Conservation (phyloP, 2,113 vertebrate species). For the Opisthocomus hoazin region DNA sequence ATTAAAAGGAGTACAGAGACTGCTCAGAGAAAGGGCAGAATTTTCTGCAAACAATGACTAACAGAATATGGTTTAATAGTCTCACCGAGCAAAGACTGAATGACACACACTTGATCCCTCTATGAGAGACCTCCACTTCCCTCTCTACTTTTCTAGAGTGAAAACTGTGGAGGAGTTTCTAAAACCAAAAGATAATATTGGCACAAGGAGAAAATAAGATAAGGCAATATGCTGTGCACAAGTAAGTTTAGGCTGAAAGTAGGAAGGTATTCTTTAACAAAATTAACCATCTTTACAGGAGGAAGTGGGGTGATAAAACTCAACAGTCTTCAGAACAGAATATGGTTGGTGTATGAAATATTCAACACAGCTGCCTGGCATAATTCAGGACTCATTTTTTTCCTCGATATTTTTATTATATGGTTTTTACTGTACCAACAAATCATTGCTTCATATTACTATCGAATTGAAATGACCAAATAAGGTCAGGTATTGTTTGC, state of each 20-base stretch:
- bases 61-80: background rate
- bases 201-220: background rate
- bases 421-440: background rate
- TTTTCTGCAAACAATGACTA: constrained; percentile 36
- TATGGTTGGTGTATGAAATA: background rate
- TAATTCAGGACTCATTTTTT: background rate
- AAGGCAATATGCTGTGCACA: background rate
- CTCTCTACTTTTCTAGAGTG: background rate
- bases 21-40: background rate
- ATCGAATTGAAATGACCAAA: background rate
- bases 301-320: background rate
- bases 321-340: background rate
- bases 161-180: background rate
- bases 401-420: background rate
- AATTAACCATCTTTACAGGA: background rate
- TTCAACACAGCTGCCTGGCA: background rate
- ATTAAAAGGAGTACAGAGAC: background rate
- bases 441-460: background rate
- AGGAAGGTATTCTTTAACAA: background rate
- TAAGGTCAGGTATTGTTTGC: background rate
- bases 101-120: background rate
- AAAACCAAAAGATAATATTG: background rate
- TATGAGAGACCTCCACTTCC: background rate
- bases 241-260: background rate
- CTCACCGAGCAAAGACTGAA: background rate